Percentiles rank a stretch among this genome's conserved stretches.
Conservation (phyloP, 2,888 invertebrate genomes). For the Neocrepidodera transversa region DNA sequence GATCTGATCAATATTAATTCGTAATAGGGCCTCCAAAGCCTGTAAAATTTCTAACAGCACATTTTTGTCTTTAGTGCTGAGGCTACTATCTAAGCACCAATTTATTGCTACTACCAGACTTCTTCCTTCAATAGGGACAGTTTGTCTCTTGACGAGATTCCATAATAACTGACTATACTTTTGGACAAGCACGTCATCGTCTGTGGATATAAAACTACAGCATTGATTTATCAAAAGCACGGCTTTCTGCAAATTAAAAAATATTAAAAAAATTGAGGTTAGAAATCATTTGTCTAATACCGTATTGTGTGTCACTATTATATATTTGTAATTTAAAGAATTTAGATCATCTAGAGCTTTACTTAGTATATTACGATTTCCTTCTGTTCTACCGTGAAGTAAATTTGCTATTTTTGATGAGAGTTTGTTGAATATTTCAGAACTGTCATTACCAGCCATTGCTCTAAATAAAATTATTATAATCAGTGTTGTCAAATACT, state of each 20-base stretch:
- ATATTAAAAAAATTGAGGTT: constrained; percentile 25
- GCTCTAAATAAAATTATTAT: constrained; percentile 20
- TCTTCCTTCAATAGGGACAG: constrained; percentile 58
- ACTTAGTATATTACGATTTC: constrained; percentile 63
- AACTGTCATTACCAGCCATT: constrained; percentile 44
- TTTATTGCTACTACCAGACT: constrained; percentile 52
- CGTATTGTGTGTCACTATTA: constrained; percentile 51
- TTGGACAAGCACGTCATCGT: constrained; percentile 64
- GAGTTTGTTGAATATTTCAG: constrained; percentile 50
- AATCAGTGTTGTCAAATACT: not conserved
- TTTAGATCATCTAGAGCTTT: constrained; percentile 69
- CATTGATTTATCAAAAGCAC: constrained; percentile 57
- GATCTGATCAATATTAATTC: constrained; percentile 48
- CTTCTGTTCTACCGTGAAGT: constrained; percentile 52
- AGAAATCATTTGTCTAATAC: constrained; percentile 44
- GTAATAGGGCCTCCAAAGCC: constrained; percentile 57
- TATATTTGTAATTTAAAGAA: constrained; percentile 65
- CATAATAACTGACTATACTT: constrained; percentile 67
- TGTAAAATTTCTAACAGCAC: constrained; percentile 54
- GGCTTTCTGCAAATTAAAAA: constrained; percentile 53
- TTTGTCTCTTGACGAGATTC: constrained; percentile 65
- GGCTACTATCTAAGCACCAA: constrained; percentile 56
- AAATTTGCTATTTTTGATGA: constrained; percentile 54
- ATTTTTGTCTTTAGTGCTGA: constrained; percentile 50
- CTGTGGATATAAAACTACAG: constrained; percentile 57